A percentile compares a stretch with the other conserved stretches of the same genome.
phyloP scores from a whole-genome alignment of 2,113 vertebrate genomes.

The Coracopsis vasa region DNA sequence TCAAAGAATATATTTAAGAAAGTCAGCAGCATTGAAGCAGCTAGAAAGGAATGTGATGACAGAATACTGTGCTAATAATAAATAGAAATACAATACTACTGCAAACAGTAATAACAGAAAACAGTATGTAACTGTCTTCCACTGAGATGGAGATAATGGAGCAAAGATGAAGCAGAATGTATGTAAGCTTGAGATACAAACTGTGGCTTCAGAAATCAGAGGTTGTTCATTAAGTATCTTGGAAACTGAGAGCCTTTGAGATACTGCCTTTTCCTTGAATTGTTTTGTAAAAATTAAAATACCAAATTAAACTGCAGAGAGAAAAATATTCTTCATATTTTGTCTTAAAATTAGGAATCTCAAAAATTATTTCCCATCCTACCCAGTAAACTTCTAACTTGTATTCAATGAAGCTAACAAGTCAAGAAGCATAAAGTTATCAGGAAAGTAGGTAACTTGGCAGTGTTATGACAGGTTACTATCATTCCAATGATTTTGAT shows the following conservation, averaged over 20 bases:
- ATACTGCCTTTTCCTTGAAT: neutral
- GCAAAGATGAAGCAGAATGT: neutral
- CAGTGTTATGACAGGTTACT: neutral
- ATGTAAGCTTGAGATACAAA: neutral
- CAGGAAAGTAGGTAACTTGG: neutral
- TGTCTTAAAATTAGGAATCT: neutral
- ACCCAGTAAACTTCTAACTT: neutral
- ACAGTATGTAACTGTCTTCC: neutral
- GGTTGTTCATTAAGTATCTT: neutral
- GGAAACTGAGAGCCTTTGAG: neutral
- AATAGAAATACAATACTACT: conserved; percentile 1
- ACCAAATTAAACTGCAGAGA: neutral
- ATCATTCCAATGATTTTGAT: neutral
- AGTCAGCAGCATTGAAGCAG: neutral
- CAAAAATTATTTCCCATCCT: neutral
- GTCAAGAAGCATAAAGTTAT: neutral
- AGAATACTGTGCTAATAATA: neutral
- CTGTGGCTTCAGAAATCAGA: neutral
- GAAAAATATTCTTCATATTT: neutral
- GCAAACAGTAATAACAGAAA: neutral
- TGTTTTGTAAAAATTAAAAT: neutral
- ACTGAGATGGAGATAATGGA: neutral
- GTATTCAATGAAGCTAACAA: neutral
- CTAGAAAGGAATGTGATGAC: neutral
- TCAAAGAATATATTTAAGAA: conserved; percentile 20